A percentile compares a stretch with the other conserved stretches of the same genome.
These are phyloP conservation scores for Ispidina picta DNA, from an alignment of 2,797 vertebrate genomes.

Conservation along the genomic window DNA sequence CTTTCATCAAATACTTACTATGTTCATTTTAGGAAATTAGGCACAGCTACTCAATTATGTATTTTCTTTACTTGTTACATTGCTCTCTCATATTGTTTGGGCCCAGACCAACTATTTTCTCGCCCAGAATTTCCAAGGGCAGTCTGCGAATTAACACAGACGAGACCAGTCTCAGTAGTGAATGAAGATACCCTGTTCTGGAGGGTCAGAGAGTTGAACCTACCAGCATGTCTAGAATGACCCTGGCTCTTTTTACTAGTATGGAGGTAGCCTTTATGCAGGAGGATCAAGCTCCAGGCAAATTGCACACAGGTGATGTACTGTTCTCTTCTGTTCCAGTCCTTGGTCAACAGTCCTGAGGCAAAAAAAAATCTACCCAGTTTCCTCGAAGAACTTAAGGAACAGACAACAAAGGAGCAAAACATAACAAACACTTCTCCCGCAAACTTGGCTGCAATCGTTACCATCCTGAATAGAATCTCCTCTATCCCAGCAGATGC, in stretches of 20 bases:
- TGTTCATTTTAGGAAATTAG: neutral
- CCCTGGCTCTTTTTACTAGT: neutral
- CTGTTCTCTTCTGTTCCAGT: slow-evolving; percentile 51
- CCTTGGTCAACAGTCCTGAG: slow-evolving; percentile 52
- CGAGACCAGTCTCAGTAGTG: neutral
- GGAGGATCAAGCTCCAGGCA: neutral
- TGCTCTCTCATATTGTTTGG: neutral
- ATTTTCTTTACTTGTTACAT: neutral
- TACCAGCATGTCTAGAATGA: neutral
- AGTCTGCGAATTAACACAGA: neutral
- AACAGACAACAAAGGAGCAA: neutral
- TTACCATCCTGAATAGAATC: slow-evolving; percentile 79
- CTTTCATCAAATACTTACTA: neutral
- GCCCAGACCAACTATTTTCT: neutral
- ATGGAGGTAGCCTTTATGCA: neutral
- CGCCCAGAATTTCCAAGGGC: neutral
- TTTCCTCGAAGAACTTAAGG: slow-evolving; percentile 65
- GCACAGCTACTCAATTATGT: neutral
- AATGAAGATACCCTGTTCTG: neutral
- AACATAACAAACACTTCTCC: slow-evolving; percentile 52
- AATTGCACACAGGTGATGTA: neutral
- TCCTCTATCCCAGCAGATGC: slow-evolving; percentile 69
- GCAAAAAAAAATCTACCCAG: slow-evolving; percentile 17
- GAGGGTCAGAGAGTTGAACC: neutral
- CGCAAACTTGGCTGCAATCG: slow-evolving; percentile 74